A percentile compares a stretch with the other conserved stretches of the same genome.
Evolutionary conservation across 35 echinoderm and acorn worm genomes (phyloP).

Genomic region (Nesometra sesokonis): DNA sequence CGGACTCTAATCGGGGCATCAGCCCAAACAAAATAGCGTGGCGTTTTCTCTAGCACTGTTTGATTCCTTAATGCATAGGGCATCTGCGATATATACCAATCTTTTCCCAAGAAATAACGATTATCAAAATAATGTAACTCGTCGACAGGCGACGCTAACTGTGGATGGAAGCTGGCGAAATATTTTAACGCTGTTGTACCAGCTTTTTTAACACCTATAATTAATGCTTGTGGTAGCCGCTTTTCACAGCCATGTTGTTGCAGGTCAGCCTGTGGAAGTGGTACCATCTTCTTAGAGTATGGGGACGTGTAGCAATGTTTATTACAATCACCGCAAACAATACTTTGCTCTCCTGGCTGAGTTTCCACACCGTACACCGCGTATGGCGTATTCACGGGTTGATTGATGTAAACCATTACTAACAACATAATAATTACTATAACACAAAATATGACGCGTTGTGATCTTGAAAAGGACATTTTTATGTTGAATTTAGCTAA

Average conservation of each 20-base stretch:
- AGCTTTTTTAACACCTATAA: conserved; percentile 54
- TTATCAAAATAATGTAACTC: conserved; percentile 48
- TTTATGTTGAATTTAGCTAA: too few relatives aligned
- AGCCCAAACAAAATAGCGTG: conserved; percentile 45
- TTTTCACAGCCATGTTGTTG: conserved; percentile 12
- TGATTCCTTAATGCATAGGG: conserved; percentile 26
- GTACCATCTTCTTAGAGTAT: background rate
- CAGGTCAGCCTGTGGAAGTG: background rate
- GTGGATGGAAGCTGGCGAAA: conserved; percentile 47
- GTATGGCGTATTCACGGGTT: background rate
- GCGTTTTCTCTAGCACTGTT: conserved; percentile 52
- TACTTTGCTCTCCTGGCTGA: background rate
- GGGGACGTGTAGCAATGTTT: background rate
- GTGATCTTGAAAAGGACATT: too few relatives aligned
- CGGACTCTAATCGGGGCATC: conserved; percentile 15
- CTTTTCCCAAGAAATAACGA: conserved; percentile 16
- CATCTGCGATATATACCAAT: conserved; percentile 54
- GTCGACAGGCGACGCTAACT: background rate
- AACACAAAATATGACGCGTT: too few relatives aligned
- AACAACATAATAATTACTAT: too few relatives aligned
- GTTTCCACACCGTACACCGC: background rate
- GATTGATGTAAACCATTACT: background rate
- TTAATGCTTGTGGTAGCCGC: conserved; percentile 32
- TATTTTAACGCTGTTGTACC: conserved; percentile 31
- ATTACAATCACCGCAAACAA: background rate